Percentiles rank a stretch among this genome's conserved stretches.
Evolutionary conservation across 2,797 vertebrate genomes (phyloP).

Genomic region (Eleutherodactylus coqui): DNA sequence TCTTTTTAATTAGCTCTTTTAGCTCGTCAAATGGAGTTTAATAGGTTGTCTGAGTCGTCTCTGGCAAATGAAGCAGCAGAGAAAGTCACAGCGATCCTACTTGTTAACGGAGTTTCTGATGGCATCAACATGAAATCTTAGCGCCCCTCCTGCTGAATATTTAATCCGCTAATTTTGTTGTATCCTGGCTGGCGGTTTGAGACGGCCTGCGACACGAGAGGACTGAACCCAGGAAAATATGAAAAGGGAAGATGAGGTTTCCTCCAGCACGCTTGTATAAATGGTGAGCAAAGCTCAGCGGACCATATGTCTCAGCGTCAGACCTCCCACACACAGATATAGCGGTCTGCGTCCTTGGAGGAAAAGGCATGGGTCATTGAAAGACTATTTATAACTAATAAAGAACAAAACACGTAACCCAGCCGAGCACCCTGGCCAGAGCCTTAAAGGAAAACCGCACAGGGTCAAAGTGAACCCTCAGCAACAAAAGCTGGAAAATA

Average conservation of each 20-base stretch:
- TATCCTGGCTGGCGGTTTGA: background rate
- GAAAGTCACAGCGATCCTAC: constrained; percentile 26
- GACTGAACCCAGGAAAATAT: constrained; percentile 21
- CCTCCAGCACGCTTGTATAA: background rate
- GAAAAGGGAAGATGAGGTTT: constrained; percentile 39
- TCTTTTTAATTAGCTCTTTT: background rate
- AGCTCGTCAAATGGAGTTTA: background rate
- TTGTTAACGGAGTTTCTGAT: background rate
- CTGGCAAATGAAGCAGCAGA: background rate
- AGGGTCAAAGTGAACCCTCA: background rate
- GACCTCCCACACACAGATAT: background rate
- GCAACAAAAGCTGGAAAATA: background rate
- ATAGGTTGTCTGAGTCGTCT: background rate
- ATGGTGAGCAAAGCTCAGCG: constrained; percentile 28
- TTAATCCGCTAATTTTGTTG: constrained; percentile 53
- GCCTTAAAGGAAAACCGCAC: background rate
- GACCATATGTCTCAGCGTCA: constrained; percentile 9
- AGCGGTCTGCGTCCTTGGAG: background rate
- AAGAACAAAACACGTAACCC: background rate
- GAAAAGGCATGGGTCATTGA: background rate
- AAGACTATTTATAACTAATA: constrained; percentile 22
- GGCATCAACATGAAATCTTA: constrained; percentile 46
- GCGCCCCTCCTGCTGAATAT: constrained; percentile 50
- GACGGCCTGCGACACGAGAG: background rate
- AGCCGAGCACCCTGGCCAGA: background rate